These are phyloP conservation scores for Neodiprion lecontei DNA, from an alignment of 1,140 invertebrate species.

Conservation along the genomic window DNA sequence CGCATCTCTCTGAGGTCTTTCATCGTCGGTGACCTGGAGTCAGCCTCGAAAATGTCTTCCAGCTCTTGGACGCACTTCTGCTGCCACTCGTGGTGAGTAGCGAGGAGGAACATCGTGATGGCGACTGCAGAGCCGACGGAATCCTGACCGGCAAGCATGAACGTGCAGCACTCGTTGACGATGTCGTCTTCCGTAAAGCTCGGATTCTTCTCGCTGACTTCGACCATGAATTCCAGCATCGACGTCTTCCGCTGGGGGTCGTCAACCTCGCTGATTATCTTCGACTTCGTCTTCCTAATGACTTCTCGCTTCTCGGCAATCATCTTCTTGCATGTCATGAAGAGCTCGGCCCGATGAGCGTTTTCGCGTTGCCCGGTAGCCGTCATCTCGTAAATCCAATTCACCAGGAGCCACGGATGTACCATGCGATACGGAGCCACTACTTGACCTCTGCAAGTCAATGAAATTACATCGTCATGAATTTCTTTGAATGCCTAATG, in stretches of 20 bases:
- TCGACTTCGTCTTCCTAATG: slow-evolving; percentile 16
- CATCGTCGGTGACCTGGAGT: slow-evolving; percentile 58
- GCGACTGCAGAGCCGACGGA: slow-evolving; percentile 71
- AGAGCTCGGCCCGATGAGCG: slow-evolving; percentile 68
- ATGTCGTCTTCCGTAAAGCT: slow-evolving; percentile 74
- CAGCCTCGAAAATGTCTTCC: slow-evolving; percentile 63
- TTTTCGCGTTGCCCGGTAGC: slow-evolving; percentile 65
- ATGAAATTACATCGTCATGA: slow-evolving; percentile 4
- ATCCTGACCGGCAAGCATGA: slow-evolving; percentile 82
- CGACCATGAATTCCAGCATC: slow-evolving; percentile 76
- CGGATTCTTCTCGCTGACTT: slow-evolving; percentile 64
- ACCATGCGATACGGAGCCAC: slow-evolving; percentile 62
- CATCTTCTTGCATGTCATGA: slow-evolving; percentile 52
- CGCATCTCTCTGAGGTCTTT: slow-evolving; percentile 68
- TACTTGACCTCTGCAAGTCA: slow-evolving; percentile 60
- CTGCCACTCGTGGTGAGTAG: slow-evolving; percentile 69
- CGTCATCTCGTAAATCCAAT: slow-evolving; percentile 69
- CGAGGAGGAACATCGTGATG: slow-evolving; percentile 68
- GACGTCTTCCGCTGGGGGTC: slow-evolving; percentile 43
- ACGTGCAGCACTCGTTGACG: slow-evolving; percentile 74
- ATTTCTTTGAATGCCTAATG: background rate
- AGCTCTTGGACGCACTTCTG: slow-evolving; percentile 68
- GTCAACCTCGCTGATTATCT: slow-evolving; percentile 22
- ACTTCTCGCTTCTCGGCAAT: slow-evolving; percentile 39
- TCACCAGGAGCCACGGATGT: slow-evolving; percentile 70